Base-by-base conservation (phyloP, 2,888 invertebrate species). In the Eledone cirrhosa region DNA sequence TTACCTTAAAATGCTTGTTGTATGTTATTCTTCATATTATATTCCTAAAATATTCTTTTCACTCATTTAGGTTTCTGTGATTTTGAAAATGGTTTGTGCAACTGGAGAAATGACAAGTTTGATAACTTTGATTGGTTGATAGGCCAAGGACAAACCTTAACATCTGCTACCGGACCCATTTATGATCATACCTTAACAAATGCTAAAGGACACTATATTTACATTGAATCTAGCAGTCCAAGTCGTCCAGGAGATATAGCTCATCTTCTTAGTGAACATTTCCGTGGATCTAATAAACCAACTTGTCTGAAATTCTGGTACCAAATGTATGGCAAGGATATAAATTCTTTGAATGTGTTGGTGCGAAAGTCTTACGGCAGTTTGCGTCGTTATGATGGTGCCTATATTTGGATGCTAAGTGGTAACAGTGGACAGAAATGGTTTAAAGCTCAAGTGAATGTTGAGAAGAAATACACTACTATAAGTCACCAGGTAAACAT, bases 61-160 rank as follows among this genome's bases (percentile, higher is more conserved):
- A 41, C 5, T 19, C 81, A 16, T 31, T n/a, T 22, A 84, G 87
- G 85, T 78, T 80, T 86, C 79, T 91, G 91, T 83, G 86, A 86
- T 77, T 91, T 91, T 83, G 89, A 90, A 79, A 84, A 80, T 47
- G 87, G 86, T 59, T 79, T 86, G 2, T 91, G 91, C 79, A 82
- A 85, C 41, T 90, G 89, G 88, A 84, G 83, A 33, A 89, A 89
- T 78, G 80, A 82, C 2, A 75, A 78, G 47, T 78, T 77, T 0
- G 89, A 89, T 82, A 82, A 88, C 65, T 89, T 88, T 84, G 89
- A 90, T 83, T 90, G 89, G 89, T 78, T 86, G 48, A 80, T 88
- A 77, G 78, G 81, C n/a, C 78, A 81, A 31, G 88, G 87, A 22
- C 77, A 72, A 14, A 88, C 88, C 5, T 76, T 81, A 27, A 84